phyloP scores from a whole-genome alignment of 2,797 vertebrate genomes.

The Lutjanus argentimaculatus region DNA sequence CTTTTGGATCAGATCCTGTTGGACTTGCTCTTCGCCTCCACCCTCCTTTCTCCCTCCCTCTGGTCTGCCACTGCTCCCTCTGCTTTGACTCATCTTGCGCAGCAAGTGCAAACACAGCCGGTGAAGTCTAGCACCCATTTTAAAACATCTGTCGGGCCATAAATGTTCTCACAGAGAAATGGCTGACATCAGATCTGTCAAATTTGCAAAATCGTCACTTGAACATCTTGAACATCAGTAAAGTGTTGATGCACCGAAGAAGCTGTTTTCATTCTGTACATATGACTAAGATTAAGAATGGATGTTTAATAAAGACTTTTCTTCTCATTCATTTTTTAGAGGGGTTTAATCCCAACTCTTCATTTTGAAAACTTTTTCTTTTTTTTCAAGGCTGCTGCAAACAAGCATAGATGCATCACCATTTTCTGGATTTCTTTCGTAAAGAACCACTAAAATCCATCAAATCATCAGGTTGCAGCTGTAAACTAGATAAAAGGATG shows the following conservation, averaged over 20 bases:
- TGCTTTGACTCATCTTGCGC: slow-evolving; percentile 13
- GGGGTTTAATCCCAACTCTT: not conserved
- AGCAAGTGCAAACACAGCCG: slow-evolving; percentile 24
- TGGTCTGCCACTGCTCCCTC: not conserved
- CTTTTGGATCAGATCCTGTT: slow-evolving; percentile 47
- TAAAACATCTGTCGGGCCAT: slow-evolving; percentile 8
- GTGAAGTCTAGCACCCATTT: not conserved
- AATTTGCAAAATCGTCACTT: not conserved
- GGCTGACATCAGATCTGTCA: slow-evolving; percentile 9
- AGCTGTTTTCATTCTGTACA: not conserved
- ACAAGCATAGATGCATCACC: not conserved
- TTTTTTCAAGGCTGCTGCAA: not conserved
- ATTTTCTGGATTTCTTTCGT: not conserved
- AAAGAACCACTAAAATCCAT: not conserved
- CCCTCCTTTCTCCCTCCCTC: not conserved
- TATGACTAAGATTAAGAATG: not conserved
- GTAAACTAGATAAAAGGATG: not conserved
- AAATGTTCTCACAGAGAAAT: not conserved
- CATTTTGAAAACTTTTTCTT: not conserved
- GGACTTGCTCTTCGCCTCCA: not conserved
- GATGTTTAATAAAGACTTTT: not conserved
- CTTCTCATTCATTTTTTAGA: not conserved
- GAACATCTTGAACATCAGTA: not conserved
- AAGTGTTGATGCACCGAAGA: not conserved
- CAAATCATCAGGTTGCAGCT: not conserved